Evolutionary conservation across 2,797 vertebrate genomes (phyloP).

Genomic region (Neosilurus mollespiculum): DNA sequence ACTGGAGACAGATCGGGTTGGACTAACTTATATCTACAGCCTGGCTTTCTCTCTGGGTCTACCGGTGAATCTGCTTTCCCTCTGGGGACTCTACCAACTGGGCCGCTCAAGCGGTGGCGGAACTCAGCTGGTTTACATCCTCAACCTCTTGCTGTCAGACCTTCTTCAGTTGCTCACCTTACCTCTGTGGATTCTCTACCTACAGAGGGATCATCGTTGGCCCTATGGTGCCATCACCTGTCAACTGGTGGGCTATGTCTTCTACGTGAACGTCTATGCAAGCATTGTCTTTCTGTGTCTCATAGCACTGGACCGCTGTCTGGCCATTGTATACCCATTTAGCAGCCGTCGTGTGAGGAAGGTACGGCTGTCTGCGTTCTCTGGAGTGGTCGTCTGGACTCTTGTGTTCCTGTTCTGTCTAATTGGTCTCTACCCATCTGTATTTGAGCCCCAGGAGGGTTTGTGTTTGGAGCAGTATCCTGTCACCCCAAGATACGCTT

Average conservation of each 20-base stretch:
- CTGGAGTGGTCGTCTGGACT: constrained; percentile 69
- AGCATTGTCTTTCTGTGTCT: constrained; percentile 78
- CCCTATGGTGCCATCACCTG: constrained; percentile 67
- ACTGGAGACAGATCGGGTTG: constrained; percentile 70
- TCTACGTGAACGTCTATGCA: constrained; percentile 78
- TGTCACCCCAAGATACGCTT: constrained; percentile 68
- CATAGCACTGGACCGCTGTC: constrained; percentile 76
- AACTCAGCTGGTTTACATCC: constrained; percentile 77
- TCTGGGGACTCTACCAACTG: constrained; percentile 78
- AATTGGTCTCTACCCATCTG: constrained; percentile 73
- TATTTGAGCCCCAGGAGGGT: constrained; percentile 66
- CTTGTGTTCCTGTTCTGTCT: constrained; percentile 76
- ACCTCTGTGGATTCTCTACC: constrained; percentile 79
- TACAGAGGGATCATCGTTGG: constrained; percentile 70
- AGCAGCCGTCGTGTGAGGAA: constrained; percentile 72
- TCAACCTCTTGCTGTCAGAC: constrained; percentile 78
- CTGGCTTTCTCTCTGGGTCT: constrained; percentile 75
- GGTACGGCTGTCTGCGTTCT: constrained; percentile 65
- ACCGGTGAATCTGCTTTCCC: constrained; percentile 78
- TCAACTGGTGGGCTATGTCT: constrained; percentile 77
- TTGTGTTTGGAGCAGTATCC: constrained; percentile 78
- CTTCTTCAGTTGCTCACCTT: constrained; percentile 77
- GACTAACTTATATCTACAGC: constrained; percentile 76
- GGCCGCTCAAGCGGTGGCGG: constrained; percentile 69
- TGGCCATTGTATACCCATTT: constrained; percentile 78